Percentiles rank a stretch among this genome's conserved stretches.
Evolutionary conservation across 2,888 invertebrate genomes (phyloP).

Genomic region (Dusona sp.): DNA sequence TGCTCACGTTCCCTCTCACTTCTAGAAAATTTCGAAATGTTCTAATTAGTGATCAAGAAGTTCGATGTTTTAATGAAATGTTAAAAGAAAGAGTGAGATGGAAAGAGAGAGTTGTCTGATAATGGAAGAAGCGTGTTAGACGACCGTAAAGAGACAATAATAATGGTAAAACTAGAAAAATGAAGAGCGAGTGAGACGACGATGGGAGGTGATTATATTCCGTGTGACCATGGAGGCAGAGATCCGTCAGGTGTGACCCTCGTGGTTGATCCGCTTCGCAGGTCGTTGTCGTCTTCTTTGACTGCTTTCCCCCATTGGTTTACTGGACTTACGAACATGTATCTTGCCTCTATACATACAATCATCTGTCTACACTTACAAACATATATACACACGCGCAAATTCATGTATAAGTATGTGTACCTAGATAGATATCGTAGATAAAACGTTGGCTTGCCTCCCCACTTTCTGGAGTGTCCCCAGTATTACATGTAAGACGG

Average conservation of each 20-base stretch:
- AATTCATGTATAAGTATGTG: neutral
- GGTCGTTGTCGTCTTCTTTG: conserved; percentile 65
- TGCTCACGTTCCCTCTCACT: neutral
- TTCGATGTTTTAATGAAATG: conserved; percentile 17
- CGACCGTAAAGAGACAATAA: conserved; percentile 19
- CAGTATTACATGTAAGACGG: neutral
- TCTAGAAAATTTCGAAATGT: neutral
- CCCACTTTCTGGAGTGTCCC: conserved; percentile 40
- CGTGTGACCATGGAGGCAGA: conserved; percentile 71
- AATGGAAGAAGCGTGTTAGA: conserved; percentile 34
- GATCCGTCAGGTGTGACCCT: conserved; percentile 78
- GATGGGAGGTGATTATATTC: conserved; percentile 68
- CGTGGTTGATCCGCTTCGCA: conserved; percentile 65
- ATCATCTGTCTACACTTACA: neutral
- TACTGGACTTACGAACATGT: conserved; percentile 41
- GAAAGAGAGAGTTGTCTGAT: conserved; percentile 15
- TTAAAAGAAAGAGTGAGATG: neutral
- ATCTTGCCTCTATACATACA: neutral
- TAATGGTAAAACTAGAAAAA: conserved; percentile 49
- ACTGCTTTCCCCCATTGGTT: conserved; percentile 38
- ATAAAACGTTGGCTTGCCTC: conserved; percentile 35
- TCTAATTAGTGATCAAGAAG: conserved; percentile 16
- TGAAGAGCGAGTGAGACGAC: conserved; percentile 31
- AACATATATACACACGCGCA: neutral
- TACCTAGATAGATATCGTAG: conserved; percentile 34